phyloP scores from a whole-genome alignment of 2,113 vertebrate genomes.

The Otolemur garnettii region DNA sequence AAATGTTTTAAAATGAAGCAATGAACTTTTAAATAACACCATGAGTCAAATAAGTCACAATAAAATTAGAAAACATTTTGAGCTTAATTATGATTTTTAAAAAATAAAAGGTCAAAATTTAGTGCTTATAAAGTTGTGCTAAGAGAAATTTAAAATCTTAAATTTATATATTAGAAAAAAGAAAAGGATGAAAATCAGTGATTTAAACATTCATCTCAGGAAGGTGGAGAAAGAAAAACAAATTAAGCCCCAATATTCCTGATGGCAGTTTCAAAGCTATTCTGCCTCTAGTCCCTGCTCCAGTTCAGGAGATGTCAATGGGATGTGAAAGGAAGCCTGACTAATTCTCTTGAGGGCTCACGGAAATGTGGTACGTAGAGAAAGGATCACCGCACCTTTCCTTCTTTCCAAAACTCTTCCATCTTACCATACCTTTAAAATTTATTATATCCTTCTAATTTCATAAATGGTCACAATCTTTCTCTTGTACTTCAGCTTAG shows the following conservation, averaged over 20 bases:
- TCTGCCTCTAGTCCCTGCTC: neutral
- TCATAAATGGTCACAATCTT: neutral
- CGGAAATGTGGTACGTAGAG: neutral
- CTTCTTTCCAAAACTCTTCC: constrained; percentile 7
- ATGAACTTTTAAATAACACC: too few species aligned
- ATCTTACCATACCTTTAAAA: neutral
- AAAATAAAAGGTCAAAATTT: too few species aligned
- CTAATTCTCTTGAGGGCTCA: neutral
- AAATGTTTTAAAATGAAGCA: too few species aligned
- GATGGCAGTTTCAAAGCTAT: neutral
- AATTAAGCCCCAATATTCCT: too few species aligned
- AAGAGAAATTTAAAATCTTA: too few species aligned
- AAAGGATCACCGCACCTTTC: neutral
- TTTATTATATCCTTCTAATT: neutral
- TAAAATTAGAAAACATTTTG: too few species aligned
- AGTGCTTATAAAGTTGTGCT: too few species aligned
- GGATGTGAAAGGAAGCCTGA: neutral
- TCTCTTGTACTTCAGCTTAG: neutral
- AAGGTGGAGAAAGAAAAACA: neutral
- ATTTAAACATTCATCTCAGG: too few species aligned
- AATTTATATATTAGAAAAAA: too few species aligned
- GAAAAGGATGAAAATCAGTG: too few species aligned
- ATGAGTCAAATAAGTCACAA: too few species aligned
- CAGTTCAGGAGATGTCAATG: neutral
- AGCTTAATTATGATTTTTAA: too few species aligned